phyloP scores from a whole-genome alignment of 2,888 invertebrate species.

The Tipula unca region DNA sequence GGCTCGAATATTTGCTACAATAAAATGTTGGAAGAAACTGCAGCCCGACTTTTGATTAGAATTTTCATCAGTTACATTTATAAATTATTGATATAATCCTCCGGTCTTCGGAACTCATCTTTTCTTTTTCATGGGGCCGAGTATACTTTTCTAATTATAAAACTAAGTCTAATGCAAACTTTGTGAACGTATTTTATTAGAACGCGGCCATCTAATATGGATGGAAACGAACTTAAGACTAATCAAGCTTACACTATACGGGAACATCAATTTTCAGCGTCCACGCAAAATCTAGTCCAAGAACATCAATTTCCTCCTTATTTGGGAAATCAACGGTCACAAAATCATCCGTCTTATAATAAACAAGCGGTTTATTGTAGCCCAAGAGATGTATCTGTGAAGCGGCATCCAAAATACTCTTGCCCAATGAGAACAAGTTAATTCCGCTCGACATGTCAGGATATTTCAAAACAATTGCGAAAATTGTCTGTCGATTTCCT shows the following conservation, averaged over 20 bases:
- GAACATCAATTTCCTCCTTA: slow-evolving; percentile 36
- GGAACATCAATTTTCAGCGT: slow-evolving; percentile 37
- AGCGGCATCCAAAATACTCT: slow-evolving; percentile 28
- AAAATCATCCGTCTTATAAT: slow-evolving; percentile 29
- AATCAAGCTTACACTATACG: background rate
- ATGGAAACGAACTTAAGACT: too few relatives aligned
- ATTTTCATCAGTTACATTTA: too few relatives aligned
- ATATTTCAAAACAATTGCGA: slow-evolving; percentile 63
- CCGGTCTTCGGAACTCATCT: too few relatives aligned
- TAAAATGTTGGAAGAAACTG: background rate
- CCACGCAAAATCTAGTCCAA: slow-evolving; percentile 37
- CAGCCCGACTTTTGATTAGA: background rate
- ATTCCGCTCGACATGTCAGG: slow-evolving; percentile 49
- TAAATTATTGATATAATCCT: too few relatives aligned
- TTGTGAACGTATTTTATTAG: background rate
- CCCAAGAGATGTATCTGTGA: slow-evolving; percentile 47
- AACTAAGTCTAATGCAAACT: background rate
- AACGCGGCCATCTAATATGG: too few relatives aligned
- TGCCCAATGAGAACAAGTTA: slow-evolving; percentile 42
- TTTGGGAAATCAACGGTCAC: slow-evolving; percentile 36
- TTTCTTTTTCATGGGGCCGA: too few relatives aligned
- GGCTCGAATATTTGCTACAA: background rate
- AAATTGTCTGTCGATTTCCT: slow-evolving; percentile 42
- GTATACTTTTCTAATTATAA: too few relatives aligned
- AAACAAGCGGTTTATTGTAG: slow-evolving; percentile 33